These are phyloP conservation scores for Pelobates fuscus DNA, from an alignment of 2,113 vertebrate genomes.

Conservation along the genomic window DNA sequence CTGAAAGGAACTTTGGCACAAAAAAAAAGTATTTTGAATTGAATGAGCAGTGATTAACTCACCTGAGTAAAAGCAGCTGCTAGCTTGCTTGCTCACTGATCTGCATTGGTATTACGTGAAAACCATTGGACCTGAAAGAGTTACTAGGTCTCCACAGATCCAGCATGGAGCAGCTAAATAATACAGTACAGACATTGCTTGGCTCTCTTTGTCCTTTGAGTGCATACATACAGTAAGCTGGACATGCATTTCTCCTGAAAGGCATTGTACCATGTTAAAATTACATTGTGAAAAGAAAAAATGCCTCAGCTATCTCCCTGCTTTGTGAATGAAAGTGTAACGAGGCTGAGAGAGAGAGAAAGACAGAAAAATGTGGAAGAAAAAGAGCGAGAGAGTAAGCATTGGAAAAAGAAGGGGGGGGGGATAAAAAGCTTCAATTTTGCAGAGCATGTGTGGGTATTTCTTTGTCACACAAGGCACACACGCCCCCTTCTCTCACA, in stretches of 20 bases:
- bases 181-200: constrained; percentile 20
- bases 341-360: constrained; percentile 16
- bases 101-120: too few species aligned
- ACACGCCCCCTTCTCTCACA: constrained; percentile 7
- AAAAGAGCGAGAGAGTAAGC: constrained; percentile 23
- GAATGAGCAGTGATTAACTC: too few species aligned
- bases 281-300: constrained; percentile 46
- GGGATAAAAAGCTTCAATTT: not conserved
- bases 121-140: constrained; percentile 13
- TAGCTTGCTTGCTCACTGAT: too few species aligned
- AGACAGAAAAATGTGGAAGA: not conserved
- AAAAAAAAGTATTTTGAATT: too few species aligned
- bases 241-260: constrained; percentile 35
- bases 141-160: constrained; percentile 22
- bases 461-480: constrained; percentile 45
- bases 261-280: constrained; percentile 46
- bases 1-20: too few species aligned
- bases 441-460: constrained; percentile 47
- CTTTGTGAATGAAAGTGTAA: constrained; percentile 37
- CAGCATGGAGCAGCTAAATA: constrained; percentile 4
- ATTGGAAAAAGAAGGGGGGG: constrained; percentile 28
- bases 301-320: constrained; percentile 27
- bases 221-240: constrained; percentile 38
- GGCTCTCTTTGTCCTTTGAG: constrained; percentile 33
- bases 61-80: not conserved